Evolutionary conservation across 2,888 invertebrate species (phyloP).

Genomic region (Drosophila rubida): DNA sequence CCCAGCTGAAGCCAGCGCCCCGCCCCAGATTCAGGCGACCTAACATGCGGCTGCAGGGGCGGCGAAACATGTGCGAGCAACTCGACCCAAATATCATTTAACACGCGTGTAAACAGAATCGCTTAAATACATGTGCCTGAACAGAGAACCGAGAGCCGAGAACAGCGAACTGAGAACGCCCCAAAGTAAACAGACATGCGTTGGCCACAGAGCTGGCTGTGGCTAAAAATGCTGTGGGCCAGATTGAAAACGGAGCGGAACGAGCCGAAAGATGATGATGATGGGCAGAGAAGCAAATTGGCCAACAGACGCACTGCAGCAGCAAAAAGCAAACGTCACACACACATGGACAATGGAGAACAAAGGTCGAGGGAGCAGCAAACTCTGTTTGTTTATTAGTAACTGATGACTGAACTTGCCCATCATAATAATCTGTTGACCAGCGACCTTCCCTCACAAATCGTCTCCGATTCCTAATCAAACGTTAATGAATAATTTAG

Average conservation of each 20-base stretch:
- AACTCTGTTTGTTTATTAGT: conserved; percentile 43
- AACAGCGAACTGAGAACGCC: conserved; percentile 24
- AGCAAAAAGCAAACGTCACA: not conserved
- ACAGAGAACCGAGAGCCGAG: conserved; percentile 24
- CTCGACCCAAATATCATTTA: conserved; percentile 60
- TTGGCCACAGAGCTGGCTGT: conserved; percentile 22
- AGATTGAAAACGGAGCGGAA: conserved; percentile 17
- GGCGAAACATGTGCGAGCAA: conserved; percentile 15
- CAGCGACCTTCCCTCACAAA: conserved; percentile 2
- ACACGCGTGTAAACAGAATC: conserved; percentile 61
- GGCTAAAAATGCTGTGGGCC: conserved; percentile 8
- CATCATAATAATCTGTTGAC: conserved; percentile 27
- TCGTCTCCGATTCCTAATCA: conserved; percentile 45
- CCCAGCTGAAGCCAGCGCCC: conserved; percentile 1
- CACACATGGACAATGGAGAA: not conserved
- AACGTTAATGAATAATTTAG: conserved; percentile 47
- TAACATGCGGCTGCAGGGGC: conserved; percentile 5
- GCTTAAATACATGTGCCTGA: conserved; percentile 46
- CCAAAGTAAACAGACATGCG: conserved; percentile 31
- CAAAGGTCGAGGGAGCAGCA: conserved; percentile 7
- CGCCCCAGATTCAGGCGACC: not conserved
- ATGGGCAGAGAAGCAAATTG: not conserved
- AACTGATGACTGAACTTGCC: conserved; percentile 40
- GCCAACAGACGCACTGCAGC: conserved; percentile 11
- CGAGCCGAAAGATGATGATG: not conserved